Base-by-base conservation (phyloP, 2,888 invertebrate species). In the Lepeophtheirus nordmannii region DNA sequence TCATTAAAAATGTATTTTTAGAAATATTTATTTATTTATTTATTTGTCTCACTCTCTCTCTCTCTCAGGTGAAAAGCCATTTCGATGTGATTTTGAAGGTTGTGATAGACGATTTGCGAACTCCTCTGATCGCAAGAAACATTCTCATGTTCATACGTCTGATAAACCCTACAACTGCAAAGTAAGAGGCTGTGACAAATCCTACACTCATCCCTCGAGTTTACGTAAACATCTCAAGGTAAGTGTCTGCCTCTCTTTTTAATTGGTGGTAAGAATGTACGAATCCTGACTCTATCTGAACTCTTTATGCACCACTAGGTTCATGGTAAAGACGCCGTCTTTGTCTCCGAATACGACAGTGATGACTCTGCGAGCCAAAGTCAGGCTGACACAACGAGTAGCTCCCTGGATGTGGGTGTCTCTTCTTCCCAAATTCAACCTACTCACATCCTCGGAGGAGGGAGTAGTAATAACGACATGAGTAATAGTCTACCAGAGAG, bases 91-190 rank as follows among this genome's bases (percentile, higher is more conserved):
- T 76, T 92, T 87, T 78, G 89, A 89, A 70, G 93, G 94, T 73
- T 98, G 97, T 79, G 94, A 96, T 77, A 83, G 97, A 69, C 82
- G 92, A 68, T 98, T 98, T 77, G 97, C 97, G 69, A 98, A 98
- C 81, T 93, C 93, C 71, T 94, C 94, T 69, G 97, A 98, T 78
- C 83, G 97, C 71, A 98, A 98, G 82, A 98, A 98, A 77, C 97
- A 98, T 78, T 93, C 93, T 68, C 97, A 98, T 81, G 97, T 98
- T 64, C 97, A 97, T 81, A 96, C 96, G 62, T 90, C 89, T 58
- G 94, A 97, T 80, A 97, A 97, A 78, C 96, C 96, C 37, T 96
- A 96, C 83, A 92, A 91, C 80, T 96, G 96, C 78, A 86, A 93
- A 72, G 85, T 92, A 69, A 83, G 86, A 71, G 94, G 94, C 74